Evolutionary conservation across 2,113 vertebrate species (phyloP).

Genomic region (Notarius lentiginosus): DNA sequence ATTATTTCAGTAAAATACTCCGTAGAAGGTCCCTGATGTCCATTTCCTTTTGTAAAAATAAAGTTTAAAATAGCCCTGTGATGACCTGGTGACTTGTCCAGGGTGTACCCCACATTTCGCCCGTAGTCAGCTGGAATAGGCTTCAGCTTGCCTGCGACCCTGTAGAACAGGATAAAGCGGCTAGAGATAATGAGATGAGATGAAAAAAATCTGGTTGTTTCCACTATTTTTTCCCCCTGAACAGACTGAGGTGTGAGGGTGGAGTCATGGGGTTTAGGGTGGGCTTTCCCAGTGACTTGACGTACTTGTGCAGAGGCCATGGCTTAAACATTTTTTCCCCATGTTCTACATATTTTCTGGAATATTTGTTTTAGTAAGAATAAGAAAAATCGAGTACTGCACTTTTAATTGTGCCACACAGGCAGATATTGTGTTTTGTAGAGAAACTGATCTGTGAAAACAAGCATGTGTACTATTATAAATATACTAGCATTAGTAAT

Average conservation of each 20-base stretch:
- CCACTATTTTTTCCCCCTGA: not conserved
- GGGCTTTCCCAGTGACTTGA: not conserved
- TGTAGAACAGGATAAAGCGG: too few species aligned
- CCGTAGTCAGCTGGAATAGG: too few species aligned
- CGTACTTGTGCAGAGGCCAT: not conserved
- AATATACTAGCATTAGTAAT: not conserved
- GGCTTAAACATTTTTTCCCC: not conserved
- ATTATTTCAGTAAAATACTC: too few species aligned
- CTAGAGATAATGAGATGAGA: too few species aligned
- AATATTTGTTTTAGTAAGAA: not conserved
- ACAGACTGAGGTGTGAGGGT: not conserved
- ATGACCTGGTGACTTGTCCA: too few species aligned
- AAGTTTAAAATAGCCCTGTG: too few species aligned
- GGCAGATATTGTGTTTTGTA: not conserved
- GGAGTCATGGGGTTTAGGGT: not conserved
- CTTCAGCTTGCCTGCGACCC: too few species aligned
- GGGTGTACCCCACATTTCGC: too few species aligned
- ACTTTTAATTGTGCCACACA: not conserved
- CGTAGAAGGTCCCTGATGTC: too few species aligned
- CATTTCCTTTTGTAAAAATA: too few species aligned
- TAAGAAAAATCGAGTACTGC: not conserved
- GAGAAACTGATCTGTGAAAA: not conserved
- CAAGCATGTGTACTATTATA: not conserved
- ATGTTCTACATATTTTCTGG: not conserved
- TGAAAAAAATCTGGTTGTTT: not conserved